Conservation (phyloP, 2,888 invertebrate species). For the Nineta flava region DNA sequence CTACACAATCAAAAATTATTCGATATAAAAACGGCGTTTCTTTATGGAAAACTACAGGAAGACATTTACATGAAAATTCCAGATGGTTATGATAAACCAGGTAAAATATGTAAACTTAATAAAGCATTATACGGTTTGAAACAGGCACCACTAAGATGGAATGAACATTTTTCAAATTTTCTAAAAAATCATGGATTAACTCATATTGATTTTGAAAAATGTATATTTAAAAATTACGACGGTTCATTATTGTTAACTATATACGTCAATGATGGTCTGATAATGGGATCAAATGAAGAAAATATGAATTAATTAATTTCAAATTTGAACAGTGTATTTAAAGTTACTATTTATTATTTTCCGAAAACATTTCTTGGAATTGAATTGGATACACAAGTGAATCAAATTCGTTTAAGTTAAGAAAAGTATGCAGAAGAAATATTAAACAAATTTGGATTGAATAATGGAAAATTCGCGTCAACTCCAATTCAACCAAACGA, state of each 20-base stretch:
- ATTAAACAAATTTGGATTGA: too few relatives aligned
- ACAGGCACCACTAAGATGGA: conserved; percentile 9
- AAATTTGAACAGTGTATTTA: conserved; percentile 7
- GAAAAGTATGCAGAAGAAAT: too few relatives aligned
- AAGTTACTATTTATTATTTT: background rate
- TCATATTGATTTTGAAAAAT: too few relatives aligned
- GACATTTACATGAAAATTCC: conserved; percentile 7
- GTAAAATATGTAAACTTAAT: conserved; percentile 5
- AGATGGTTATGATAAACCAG: conserved; percentile 4
- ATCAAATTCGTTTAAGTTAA: background rate
- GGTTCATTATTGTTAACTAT: too few relatives aligned
- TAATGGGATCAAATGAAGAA: background rate
- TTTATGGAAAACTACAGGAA: conserved; percentile 5
- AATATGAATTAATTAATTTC: background rate
- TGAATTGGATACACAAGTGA: conserved; percentile 10
- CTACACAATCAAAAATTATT: conserved; percentile 5
- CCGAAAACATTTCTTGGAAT: conserved; percentile 4
- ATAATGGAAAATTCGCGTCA: too few relatives aligned
- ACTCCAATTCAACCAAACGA: too few relatives aligned
- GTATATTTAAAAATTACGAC: too few relatives aligned
- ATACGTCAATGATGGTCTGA: too few relatives aligned
- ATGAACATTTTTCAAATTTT: background rate
- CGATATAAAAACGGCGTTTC: background rate
- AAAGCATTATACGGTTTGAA: conserved; percentile 5
- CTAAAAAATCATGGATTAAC: background rate